Evolutionary conservation across 1,140 invertebrate species (phyloP), one percentile per base, ranked within the genome.

Genomic region (Armadillidium nasatum): DNA sequence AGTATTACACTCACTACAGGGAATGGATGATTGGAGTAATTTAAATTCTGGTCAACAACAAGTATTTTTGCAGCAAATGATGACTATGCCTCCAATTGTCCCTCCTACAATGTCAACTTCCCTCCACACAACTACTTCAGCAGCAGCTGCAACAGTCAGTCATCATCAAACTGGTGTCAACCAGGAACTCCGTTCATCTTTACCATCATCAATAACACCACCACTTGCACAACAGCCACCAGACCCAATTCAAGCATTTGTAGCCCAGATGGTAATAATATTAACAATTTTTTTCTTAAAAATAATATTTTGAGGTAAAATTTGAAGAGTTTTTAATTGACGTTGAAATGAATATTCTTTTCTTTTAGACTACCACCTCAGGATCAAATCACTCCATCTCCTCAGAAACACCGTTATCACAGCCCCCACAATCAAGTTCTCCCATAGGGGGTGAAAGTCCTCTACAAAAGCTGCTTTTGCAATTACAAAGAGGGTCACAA

Each of bases 11-110:
- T 74, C 91, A 79, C 83, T 91, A 11, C 88, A 89, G 7, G 88
- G 90, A 45, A 87, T 88, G 60, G 90, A 91, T 44, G 87, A 87
- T 19, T 92, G 90, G 85, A 85, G 86, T 71, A 85, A 85, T 0
- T 78, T 91, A 10, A 86, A 85, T 76, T 85, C 87, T 0, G 82
- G 87, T 0, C 89, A 91, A 74, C 88, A 90, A 82, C 86, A 86
- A 79, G 79, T 89, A 44, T 86, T 89, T 4, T 79, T 86, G 44
- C 88, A 87, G 74, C 88, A 87, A 72, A 83, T 89, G 74, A 82
- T 86, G 76, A 84, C 85, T 80, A 84, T 87, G 80, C 81, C 87
- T 50, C 86, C 75, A 22, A 66, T 75, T 46, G 76, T 79, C n/a
- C 71, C 77, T 73, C 77, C 77, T 23, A 76, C 44, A 19, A n/a